Base-by-base conservation (phyloP, 1,140 invertebrate species). In the Drosophila pruinosa region DNA sequence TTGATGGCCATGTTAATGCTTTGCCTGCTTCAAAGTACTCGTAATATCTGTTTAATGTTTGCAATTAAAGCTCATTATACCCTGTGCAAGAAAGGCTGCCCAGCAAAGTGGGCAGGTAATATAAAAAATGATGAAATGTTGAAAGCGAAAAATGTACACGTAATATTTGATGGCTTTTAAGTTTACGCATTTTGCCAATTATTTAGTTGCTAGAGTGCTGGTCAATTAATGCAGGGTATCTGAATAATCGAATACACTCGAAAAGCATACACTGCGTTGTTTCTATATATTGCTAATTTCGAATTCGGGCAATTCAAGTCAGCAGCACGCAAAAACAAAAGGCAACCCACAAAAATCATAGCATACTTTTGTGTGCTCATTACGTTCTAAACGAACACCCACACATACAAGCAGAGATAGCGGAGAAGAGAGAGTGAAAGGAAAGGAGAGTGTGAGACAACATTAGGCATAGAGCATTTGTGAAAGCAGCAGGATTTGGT, bases 361-460 rank as follows among this genome's bases (percentile, higher is more conserved):
- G 48, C 62, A 68, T 52, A 53, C 47, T 52, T 43, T 65, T 15
- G 22, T 64, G 68, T 19, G 59, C 57, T 38, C 48, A 59, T 59
- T 54, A 50, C 15, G 47, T 8, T 21, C 3, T n/a, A 10, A 21
- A 43, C 56, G 26, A 21, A 53, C 41, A 47, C 21, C 61, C n/a
- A 53, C 45, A 59, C 4, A 65, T 8, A 47, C n/a, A 45, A 0
- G 53, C 8, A 28, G 6, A 56, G 1, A 47, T 14, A 6, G 1
- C 14, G 12, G n/a, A 8, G 17, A 14, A 38, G 15, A 10, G 3
- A 28, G 8, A 48, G n/a, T 19, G 34, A 4, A 0, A 28, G 17
- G n/a, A n/a, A n/a, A n/a, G n/a, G n/a, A 10, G 31, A 26, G 12
- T 12, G 38, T 14, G 1, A 56, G 26, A 22, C 5, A 53, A 19